A percentile compares a stretch with the other conserved stretches of the same genome.
These are phyloP conservation scores for Acanthopagrus latus DNA, from an alignment of 2,797 vertebrate genomes.

Conservation along the genomic window DNA sequence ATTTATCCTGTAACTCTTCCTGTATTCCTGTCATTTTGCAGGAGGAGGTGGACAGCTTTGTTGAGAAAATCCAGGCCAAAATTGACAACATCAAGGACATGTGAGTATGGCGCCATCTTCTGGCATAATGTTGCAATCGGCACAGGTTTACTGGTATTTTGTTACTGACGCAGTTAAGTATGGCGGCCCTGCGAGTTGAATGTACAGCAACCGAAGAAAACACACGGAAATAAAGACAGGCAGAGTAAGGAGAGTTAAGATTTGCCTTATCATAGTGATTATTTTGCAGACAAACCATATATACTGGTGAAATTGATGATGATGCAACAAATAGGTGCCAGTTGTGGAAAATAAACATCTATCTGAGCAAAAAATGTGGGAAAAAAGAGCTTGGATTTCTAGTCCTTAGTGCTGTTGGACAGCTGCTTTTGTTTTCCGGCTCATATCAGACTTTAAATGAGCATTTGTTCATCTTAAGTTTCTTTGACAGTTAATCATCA, in stretches of 20 bases:
- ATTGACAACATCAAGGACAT: constrained; percentile 88
- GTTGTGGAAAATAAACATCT: too few species aligned
- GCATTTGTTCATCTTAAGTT: too few species aligned
- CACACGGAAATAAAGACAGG: too few species aligned
- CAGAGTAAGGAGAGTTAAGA: background rate
- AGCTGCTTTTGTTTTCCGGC: too few species aligned
- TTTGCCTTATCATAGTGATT: background rate
- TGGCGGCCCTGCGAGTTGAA: background rate
- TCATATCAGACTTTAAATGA: too few species aligned
- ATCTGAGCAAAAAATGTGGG: too few species aligned
- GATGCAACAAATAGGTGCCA: too few species aligned
- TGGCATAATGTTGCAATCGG: constrained; percentile 30
- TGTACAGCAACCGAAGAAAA: background rate
- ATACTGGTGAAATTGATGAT: too few species aligned
- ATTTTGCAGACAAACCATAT: too few species aligned
- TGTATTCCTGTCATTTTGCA: constrained; percentile 61
- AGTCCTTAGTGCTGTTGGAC: too few species aligned
- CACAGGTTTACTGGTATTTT: background rate
- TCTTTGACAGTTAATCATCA: too few species aligned
- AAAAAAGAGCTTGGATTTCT: too few species aligned
- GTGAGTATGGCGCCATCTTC: constrained; percentile 85
- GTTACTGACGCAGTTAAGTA: background rate
- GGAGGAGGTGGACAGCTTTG: constrained; percentile 87
- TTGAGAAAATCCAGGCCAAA: constrained; percentile 84
- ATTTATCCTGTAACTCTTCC: background rate